A percentile compares a stretch with the other conserved stretches of the same genome.
Evolutionary conservation across 2,113 vertebrate species (phyloP).

Genomic region (Tachuris rubrigastra): DNA sequence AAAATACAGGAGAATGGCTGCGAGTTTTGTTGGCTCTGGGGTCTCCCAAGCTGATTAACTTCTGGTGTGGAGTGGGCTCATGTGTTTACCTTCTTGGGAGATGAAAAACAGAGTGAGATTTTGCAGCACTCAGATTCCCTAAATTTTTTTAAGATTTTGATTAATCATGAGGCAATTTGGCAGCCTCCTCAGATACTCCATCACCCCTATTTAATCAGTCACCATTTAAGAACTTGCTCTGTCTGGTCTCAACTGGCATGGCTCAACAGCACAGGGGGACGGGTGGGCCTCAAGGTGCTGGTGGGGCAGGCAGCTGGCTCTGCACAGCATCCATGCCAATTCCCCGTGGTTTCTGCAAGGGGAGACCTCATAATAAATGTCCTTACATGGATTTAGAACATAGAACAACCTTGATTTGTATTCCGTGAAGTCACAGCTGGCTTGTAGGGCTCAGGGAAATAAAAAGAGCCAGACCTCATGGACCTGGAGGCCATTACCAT

Average conservation of each 20-base stretch:
- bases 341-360: neutral
- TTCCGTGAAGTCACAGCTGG: neutral
- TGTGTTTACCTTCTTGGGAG: slow-evolving; percentile 47
- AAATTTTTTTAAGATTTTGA: slow-evolving; percentile 56
- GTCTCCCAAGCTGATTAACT: slow-evolving; percentile 15
- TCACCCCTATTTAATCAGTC: slow-evolving; percentile 50
- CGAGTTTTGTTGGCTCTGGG: neutral
- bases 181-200: neutral
- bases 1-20: neutral
- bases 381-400: neutral
- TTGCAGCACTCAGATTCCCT: slow-evolving; percentile 48
- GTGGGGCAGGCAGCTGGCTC: neutral
- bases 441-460: neutral
- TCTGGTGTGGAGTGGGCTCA: neutral
- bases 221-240: neutral
- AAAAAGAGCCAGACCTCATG: neutral
- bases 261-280: neutral
- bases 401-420: neutral
- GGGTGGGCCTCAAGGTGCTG: neutral
- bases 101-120: slow-evolving; percentile 62
- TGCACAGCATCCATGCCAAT: neutral
- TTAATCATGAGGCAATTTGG: slow-evolving; percentile 66
- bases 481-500: neutral
- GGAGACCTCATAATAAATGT: neutral
- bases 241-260: neutral